A percentile compares a stretch with the other conserved stretches of the same genome.
Evolutionary conservation across 2,113 vertebrate genomes (phyloP).

Genomic region (Ptychochromis oligacanthus): DNA sequence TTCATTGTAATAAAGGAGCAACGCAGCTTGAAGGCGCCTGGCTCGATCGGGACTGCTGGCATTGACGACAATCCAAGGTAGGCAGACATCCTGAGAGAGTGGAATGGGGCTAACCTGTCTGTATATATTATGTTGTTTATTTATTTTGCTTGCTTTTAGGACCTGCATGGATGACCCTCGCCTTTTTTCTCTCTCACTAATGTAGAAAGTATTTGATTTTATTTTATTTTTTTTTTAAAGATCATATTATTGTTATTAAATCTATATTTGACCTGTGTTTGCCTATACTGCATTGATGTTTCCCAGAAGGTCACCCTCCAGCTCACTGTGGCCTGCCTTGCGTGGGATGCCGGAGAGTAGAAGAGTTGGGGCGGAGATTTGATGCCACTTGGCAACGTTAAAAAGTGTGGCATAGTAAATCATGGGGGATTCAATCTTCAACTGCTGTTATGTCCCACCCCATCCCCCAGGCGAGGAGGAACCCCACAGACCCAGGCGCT

Average conservation of each 20-base stretch:
- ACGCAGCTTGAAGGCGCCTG: background rate
- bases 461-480: slow-evolving; percentile 79
- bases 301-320: slow-evolving; percentile 45
- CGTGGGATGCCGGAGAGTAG: slow-evolving; percentile 54
- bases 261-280: background rate
- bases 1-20: too few species aligned
- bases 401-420: slow-evolving; percentile 38
- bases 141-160: background rate
- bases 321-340: slow-evolving; percentile 8
- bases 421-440: slow-evolving; percentile 81
- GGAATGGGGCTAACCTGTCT: background rate
- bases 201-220: background rate
- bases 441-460: slow-evolving; percentile 80
- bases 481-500: slow-evolving; percentile 21
- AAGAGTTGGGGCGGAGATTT: slow-evolving; percentile 36
- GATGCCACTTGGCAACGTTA: slow-evolving; percentile 44
- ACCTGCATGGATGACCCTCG: background rate
- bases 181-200: background rate
- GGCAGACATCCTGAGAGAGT: background rate
- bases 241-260: background rate
- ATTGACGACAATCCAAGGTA: slow-evolving; percentile 3
- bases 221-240: too few species aligned
- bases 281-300: slow-evolving; percentile 11
- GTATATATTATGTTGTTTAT: accelerated
- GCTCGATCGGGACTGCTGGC: background rate